A percentile compares a stretch with the other conserved stretches of the same genome.
Evolutionary conservation across 2,888 invertebrate species (phyloP).

Genomic region (Resseliella maxima): DNA sequence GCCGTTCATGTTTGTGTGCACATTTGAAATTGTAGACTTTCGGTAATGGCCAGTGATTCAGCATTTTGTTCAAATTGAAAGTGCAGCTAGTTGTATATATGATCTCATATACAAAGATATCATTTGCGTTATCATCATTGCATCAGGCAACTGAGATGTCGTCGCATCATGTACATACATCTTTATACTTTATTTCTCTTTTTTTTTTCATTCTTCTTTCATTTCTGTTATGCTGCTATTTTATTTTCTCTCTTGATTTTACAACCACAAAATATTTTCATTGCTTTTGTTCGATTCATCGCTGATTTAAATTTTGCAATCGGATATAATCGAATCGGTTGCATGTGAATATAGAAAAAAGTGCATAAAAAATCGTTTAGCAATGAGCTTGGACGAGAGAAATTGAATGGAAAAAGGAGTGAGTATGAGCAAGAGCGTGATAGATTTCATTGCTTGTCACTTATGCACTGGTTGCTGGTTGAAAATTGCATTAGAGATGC

Average conservation of each 20-base stretch:
- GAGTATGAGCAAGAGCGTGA: no score
- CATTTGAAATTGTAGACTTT: not conserved
- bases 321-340: not conserved
- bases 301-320: no score
- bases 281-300: not conserved
- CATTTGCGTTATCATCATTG: slow-evolving; percentile 31
- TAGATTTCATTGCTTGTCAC: not conserved
- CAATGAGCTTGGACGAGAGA: no score
- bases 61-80: not conserved
- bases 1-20: not conserved
- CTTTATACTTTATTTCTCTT: not conserved
- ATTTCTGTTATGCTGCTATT: not conserved
- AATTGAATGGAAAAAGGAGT: no score
- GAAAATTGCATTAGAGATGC: not conserved
- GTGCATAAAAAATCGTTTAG: no score
- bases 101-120: not conserved
- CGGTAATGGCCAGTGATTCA: not conserved
- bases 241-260: not conserved
- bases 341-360: not conserved
- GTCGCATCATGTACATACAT: slow-evolving; percentile 37
- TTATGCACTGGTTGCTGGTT: not conserved
- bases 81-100: no score
- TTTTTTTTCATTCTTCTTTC: no score
- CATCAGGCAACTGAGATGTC: not conserved
- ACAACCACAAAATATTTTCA: not conserved